Base-by-base conservation (phyloP, 2,888 invertebrate species). In the Standfussiana lucernea region DNA sequence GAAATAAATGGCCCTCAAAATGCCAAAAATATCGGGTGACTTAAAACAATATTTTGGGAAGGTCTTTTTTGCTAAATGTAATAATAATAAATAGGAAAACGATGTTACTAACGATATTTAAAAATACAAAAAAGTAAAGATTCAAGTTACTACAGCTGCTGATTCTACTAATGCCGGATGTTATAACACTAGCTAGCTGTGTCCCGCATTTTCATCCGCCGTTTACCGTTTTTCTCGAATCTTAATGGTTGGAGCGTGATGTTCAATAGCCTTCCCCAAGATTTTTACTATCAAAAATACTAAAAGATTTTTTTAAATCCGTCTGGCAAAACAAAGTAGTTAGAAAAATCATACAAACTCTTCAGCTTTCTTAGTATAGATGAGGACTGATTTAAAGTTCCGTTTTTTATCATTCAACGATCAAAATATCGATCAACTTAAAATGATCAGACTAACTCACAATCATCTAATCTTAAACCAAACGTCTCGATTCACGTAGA, bases 11-110 rank as follows among this genome's bases (percentile, higher is more conserved):
- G 45, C 68, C 71, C 73, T 77, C 80, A 70, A n/a, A n/a, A n/a
- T n/a, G n/a, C n/a, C n/a, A n/a, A 77, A 81, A 71, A 73, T 15
- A 83, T 75, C 79, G 59, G 59, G 71, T 84, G 75, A 75, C 77
- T 72, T 70, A 72, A 53, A 77, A 73, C 59, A 78, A 73, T 83
- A 84, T 84, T 86, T 62, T 66, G 35, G 15, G 72, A 82, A 75
- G 71, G 50, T 67, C 70, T 50, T 73, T 61, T 61, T 53, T 68
- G 21, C 47, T 28, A 0, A 13, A 45, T 21, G 21, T 42, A 45
- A 40, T 69, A 72, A 79, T 84, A 75, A 75, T 80, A 80, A 75
- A 28, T 61, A 62, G 11, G 37, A 62, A 6, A 42, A 61, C 32
- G 18, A 15, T 75, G 5, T 56, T 59, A 32, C 47, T 69, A n/a